Percentiles rank a stretch among this genome's conserved stretches.
Evolutionary conservation across 2,888 invertebrate species (phyloP).

Genomic region (Diachrysia chrysitis): DNA sequence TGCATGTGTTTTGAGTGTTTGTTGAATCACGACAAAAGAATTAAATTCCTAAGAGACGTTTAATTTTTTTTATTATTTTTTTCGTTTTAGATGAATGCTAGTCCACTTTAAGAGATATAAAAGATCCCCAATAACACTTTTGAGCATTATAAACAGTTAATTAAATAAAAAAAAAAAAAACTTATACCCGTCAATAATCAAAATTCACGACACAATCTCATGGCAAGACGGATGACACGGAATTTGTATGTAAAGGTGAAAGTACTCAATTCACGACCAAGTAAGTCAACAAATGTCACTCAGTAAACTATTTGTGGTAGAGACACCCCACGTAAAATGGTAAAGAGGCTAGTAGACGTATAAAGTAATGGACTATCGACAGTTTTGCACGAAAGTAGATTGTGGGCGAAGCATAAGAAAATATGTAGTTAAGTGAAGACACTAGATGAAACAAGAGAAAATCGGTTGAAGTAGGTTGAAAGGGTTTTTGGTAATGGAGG

Average conservation of each 20-base stretch:
- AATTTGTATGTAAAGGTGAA: neutral
- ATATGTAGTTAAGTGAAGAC: neutral
- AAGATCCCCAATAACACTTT: too few relatives aligned
- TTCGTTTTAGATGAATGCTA: too few relatives aligned
- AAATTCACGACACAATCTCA: too few relatives aligned
- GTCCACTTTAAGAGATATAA: too few relatives aligned
- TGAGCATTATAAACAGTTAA: too few relatives aligned
- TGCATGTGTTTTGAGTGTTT: too few relatives aligned
- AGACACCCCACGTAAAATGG: neutral
- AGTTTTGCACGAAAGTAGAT: slow-evolving; percentile 6
- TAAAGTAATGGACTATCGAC: slow-evolving; percentile 24
- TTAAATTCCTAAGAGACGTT: too few relatives aligned
- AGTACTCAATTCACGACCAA: neutral
- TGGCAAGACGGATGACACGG: too few relatives aligned
- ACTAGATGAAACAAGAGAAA: neutral
- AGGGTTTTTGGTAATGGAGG: neutral
- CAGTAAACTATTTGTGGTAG: neutral
- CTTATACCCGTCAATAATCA: too few relatives aligned
- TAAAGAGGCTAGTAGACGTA: neutral
- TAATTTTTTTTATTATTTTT: too few relatives aligned
- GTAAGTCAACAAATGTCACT: slow-evolving; percentile 1
- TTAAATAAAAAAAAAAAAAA: too few relatives aligned
- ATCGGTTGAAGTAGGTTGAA: neutral
- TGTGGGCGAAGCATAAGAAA: slow-evolving; percentile 7
- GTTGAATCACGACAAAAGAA: too few relatives aligned